These are phyloP conservation scores for Myotis yumanensis DNA, from an alignment of 2,113 vertebrate genomes.

Conservation along the genomic window DNA sequence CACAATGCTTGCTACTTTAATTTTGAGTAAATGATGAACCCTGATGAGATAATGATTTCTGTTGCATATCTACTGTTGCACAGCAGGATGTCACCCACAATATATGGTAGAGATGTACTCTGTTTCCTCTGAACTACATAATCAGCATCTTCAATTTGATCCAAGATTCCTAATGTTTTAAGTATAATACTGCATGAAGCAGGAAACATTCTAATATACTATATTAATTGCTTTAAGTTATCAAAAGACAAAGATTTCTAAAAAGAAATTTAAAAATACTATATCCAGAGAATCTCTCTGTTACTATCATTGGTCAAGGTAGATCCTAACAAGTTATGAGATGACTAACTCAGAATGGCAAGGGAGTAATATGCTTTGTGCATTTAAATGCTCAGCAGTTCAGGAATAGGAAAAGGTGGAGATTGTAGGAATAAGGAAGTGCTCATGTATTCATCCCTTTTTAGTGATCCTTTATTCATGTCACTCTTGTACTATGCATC, in stretches of 20 bases:
- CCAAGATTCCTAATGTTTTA: background rate
- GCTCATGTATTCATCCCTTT: background rate
- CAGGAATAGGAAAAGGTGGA: background rate
- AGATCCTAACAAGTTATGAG: background rate
- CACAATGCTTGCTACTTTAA: background rate
- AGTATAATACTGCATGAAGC: background rate
- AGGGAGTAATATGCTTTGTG: background rate
- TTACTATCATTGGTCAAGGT: background rate
- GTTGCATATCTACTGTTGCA: background rate
- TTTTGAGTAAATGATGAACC: background rate
- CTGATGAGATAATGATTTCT: background rate
- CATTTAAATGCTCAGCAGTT: background rate
- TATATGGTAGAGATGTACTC: background rate
- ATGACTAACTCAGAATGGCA: background rate
- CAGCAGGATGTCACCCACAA: background rate
- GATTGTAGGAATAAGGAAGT: background rate
- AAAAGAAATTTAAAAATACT: background rate
- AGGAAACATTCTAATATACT: conserved; percentile 10
- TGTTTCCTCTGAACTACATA: background rate
- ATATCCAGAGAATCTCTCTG: background rate
- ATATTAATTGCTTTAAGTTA: background rate
- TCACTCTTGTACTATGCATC: background rate
- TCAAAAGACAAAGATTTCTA: conserved; percentile 1
- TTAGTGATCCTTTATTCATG: background rate
- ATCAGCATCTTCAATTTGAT: background rate